Base-by-base conservation (phyloP, 2,888 invertebrate genomes). In the Zelleria hepariella region DNA sequence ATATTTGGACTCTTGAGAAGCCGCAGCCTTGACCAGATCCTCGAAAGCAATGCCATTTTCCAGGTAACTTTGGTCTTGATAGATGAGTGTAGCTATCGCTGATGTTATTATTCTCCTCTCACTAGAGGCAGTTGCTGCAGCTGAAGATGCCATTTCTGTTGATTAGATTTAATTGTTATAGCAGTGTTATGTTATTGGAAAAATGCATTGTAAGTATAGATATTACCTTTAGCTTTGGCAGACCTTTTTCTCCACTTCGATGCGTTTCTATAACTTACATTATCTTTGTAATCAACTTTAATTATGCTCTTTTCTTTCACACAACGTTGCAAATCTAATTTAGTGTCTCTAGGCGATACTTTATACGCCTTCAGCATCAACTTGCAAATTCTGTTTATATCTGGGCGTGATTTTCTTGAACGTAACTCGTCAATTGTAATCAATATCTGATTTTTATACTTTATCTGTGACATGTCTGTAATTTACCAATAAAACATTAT, bases 281-380 rank as follows among this genome's bases (percentile, higher is more conserved):
- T 94, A 70, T 95, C 95, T 84, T 96, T 96, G 79, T 95, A 96
- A 74, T 95, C 94, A 27, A 96, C 96, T 90, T 94, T 94, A 65
- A 93, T 91, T 59, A 96, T 93, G 68, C 92, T 91, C 74, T 93
- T 94, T 62, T 92, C 92, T 68, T 93, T 93, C 15, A 95, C 91
- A 70, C 96, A 92, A 76, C 92, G 91, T 75, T 94, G 93, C 47
- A 96, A 88, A 79, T 94, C 94, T 62, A 92, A 88, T 73, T 92
- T 92, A 20, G 93, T 93, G 66, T 93, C 94, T 64, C 90, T 90
- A 55, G 91, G 91, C 71, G 91, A 90, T 61, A 95, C 91, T 70
- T 93, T 92, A 75, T 93, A 93, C 75, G 93, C 92, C 69, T 95
- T 91, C 71, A 93, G 89, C 77, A 96, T 90, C 90, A 93, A 94